phyloP scores from a whole-genome alignment of 2,797 vertebrate species.

The Diceros bicornis region DNA sequence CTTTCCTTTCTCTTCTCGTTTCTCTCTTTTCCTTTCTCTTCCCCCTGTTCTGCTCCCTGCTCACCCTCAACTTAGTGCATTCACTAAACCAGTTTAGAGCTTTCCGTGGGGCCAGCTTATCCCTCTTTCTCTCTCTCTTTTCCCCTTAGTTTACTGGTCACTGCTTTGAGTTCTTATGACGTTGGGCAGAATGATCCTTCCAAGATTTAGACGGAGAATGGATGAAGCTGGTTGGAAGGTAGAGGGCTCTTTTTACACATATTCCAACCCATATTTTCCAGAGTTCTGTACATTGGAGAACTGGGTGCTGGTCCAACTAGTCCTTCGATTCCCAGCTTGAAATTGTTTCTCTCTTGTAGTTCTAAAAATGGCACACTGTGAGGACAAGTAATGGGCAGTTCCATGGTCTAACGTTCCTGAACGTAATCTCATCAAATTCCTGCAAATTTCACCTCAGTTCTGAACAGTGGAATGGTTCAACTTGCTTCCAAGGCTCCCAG shows the following conservation, averaged over 20 bases:
- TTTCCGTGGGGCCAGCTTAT: background rate
- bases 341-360: background rate
- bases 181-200: background rate
- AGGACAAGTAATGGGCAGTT: background rate
- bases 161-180: background rate
- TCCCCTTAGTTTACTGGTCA: background rate
- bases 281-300: background rate
- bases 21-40: background rate
- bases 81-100: background rate
- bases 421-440: background rate
- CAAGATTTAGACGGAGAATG: background rate
- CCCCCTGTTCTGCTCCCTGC: background rate
- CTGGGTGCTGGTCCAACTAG: background rate
- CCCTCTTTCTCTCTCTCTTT: background rate
- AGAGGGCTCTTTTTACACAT: background rate
- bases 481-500: conserved; percentile 10
- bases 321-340: conserved; percentile 7
- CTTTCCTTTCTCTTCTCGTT: background rate
- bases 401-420: background rate
- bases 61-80: background rate
- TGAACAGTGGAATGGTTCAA: conserved; percentile 17
- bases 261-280: background rate
- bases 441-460: background rate
- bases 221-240: background rate
- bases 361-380: no score